Base-by-base conservation (phyloP, 2,113 vertebrate genomes). In the Heterotis niloticus region DNA sequence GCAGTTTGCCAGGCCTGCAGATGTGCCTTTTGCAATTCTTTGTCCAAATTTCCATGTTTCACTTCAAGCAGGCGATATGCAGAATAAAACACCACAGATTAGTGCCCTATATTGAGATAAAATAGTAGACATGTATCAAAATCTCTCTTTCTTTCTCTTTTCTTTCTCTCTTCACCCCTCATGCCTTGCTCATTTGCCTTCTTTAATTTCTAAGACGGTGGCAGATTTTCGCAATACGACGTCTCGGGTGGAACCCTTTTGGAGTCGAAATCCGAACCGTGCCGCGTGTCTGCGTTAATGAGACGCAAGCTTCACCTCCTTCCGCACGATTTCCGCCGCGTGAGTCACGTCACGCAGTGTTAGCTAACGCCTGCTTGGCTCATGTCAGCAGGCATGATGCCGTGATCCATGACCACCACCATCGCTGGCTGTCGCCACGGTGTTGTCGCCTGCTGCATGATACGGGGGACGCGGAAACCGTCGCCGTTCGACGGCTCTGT, bases 341-440 rank as follows among this genome's bases (percentile, higher is more conserved):
- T 11, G 59, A 62, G 20, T 62, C 14, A 11, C 11, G 59, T 62
- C 59, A 3, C 11, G 20, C 59, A 62, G 20, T 2, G 59, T 62
- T 62, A 62, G 20, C 14, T 11, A 62, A 20, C 20, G 11, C 20
- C 13, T 62, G 70, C 54, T 73, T n/a, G 11, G 51, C 51, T 4
- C 12, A 16, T 54, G 70, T 73, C 70, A 57, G 70, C 70, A 23
- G 70, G 51, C 17, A 73, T 73, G 70, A 23, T 54, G 70, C 44
- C 54, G 52, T 56, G 18, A 24, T n/a, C 11, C n/a, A 14, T 51
- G 23, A 62, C 52, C 52, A 24, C 69, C 13, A 9, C 34, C 64
- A 4, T 24, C 11, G 64, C 23, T 24, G 14, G 1, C 64, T 66
- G 69, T 17, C 59, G 13, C 44, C 70, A 24, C 44, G 1, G 3